A percentile compares a stretch with the other conserved stretches of the same genome.
Evolutionary conservation across 2,888 invertebrate species (phyloP).

Genomic region (Omphaloscelis lunosa): DNA sequence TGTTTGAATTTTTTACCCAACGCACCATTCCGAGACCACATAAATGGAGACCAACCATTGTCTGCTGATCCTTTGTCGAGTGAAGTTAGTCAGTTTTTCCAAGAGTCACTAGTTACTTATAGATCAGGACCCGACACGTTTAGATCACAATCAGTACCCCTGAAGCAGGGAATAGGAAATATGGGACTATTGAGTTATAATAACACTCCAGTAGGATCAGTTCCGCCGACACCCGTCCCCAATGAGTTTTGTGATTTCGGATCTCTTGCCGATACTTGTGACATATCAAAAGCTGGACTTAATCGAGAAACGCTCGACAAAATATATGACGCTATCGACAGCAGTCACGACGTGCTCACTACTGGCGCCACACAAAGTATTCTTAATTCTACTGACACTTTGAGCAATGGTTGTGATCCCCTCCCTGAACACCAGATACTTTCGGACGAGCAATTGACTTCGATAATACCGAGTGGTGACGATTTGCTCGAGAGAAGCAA

Average conservation of each 20-base stretch:
- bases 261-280: conserved; percentile 91
- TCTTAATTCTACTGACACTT: conserved; percentile 77
- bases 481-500: conserved; percentile 79
- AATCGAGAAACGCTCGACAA: conserved; percentile 92
- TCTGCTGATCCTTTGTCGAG: conserved; percentile 89
- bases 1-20: conserved; percentile 86
- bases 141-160: conserved; percentile 95
- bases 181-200: conserved; percentile 84
- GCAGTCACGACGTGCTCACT: conserved; percentile 86
- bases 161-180: conserved; percentile 90
- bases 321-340: conserved; percentile 92
- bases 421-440: conserved; percentile 83
- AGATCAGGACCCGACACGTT: conserved; percentile 85
- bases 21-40: conserved; percentile 84
- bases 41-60: conserved; percentile 85
- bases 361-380: conserved; percentile 77
- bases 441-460: conserved; percentile 82
- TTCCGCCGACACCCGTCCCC: conserved; percentile 93
- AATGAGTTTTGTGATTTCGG: conserved; percentile 94
- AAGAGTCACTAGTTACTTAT: conserved; percentile 85
- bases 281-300: conserved; percentile 87
- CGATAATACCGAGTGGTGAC: conserved; percentile 84
- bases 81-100: conserved; percentile 92
- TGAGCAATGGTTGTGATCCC: conserved; percentile 85
- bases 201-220: conserved; percentile 91